Evolutionary conservation across 2,113 vertebrate genomes (phyloP).

Genomic region (Hucho hucho): DNA sequence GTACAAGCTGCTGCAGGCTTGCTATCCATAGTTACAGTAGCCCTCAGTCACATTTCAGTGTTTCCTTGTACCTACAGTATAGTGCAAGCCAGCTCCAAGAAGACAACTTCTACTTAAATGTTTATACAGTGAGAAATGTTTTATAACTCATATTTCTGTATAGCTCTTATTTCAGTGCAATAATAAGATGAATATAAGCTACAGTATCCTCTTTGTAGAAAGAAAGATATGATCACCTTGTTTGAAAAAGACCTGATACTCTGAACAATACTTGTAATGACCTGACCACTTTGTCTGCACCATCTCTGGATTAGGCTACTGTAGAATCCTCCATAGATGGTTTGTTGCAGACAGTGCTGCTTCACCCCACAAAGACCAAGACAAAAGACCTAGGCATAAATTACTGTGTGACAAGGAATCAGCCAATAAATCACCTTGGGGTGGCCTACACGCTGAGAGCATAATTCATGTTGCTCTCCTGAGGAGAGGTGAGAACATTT

Average conservation of each 20-base stretch:
- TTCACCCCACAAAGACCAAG: constrained; percentile 31
- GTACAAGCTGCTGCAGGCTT: not conserved
- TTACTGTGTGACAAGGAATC: constrained; percentile 53
- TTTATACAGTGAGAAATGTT: too few species aligned
- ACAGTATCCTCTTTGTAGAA: too few species aligned
- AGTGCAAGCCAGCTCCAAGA: constrained; percentile 12
- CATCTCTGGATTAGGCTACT: too few species aligned
- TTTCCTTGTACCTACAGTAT: constrained; percentile 1
- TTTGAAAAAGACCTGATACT: too few species aligned
- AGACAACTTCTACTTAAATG: constrained; percentile 7
- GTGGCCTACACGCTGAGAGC: constrained; percentile 41
- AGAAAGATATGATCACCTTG: too few species aligned
- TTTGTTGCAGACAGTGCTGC: too few species aligned
- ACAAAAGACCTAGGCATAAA: constrained; percentile 51
- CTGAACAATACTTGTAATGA: too few species aligned
- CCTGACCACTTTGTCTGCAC: too few species aligned
- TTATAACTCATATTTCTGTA: too few species aligned
- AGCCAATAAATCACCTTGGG: constrained; percentile 59
- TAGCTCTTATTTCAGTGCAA: too few species aligned
- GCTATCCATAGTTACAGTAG: not conserved
- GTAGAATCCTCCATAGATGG: too few species aligned
- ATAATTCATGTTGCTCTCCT: constrained; percentile 51
- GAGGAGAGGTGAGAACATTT: constrained; percentile 49
- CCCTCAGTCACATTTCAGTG: constrained; percentile 16
- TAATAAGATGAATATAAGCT: too few species aligned